Conservation (phyloP, 2,797 vertebrate genomes). For the Falco columbarius region DNA sequence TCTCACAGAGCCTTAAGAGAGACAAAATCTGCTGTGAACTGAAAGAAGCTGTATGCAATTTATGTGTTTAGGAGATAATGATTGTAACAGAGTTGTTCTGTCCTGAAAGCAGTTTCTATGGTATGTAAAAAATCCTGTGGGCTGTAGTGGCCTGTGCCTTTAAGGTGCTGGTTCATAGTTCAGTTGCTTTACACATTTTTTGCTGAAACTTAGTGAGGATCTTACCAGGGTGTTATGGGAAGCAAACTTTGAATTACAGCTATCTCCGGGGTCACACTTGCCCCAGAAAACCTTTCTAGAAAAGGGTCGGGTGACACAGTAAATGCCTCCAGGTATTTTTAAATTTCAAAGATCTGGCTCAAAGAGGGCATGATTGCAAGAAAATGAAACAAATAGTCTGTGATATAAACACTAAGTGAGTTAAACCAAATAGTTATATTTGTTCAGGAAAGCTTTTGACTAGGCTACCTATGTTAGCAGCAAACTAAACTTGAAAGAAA, state of each 20-base stretch:
- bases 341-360: not conserved
- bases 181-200: not conserved
- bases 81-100: not conserved
- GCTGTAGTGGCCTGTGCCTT: not conserved
- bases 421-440: not conserved
- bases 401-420: not conserved
- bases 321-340: not conserved
- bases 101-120: not conserved
- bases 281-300: not conserved
- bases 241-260: not conserved
- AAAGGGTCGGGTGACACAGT: rapidly evolving
- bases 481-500: not conserved
- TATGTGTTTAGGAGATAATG: not conserved
- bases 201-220: not conserved
- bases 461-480: not conserved
- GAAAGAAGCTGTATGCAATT: not conserved
- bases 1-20: not conserved
- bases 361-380: not conserved
- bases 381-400: not conserved
- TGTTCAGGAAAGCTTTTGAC: not conserved
- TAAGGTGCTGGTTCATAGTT: not conserved
- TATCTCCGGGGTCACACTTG: not conserved
- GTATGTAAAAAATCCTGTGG: not conserved
- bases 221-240: not conserved
- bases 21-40: not conserved